A percentile compares a stretch with the other conserved stretches of the same genome.
phyloP scores from a whole-genome alignment of 2,888 invertebrate species.

The Selenia dentaria region DNA sequence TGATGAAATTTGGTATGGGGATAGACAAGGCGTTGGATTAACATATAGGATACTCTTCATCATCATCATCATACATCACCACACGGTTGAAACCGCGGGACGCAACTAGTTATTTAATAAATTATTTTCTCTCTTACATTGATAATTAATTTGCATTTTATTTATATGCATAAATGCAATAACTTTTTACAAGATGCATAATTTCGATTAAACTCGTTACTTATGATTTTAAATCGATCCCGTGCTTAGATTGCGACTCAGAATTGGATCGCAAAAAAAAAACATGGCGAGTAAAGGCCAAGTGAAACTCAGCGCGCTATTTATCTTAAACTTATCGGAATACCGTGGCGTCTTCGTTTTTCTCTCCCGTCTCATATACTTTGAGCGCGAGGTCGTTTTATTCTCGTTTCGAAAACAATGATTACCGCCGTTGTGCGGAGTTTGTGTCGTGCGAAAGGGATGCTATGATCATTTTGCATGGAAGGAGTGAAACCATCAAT shows the following conservation, averaged over 20 bases:
- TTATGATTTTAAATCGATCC: constrained; percentile 62
- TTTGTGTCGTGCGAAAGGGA: constrained; percentile 71
- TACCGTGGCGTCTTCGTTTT: constrained; percentile 70
- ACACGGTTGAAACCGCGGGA: too few relatives aligned
- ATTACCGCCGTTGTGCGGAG: constrained; percentile 69
- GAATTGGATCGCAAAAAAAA: constrained; percentile 60
- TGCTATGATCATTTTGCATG: constrained; percentile 76
- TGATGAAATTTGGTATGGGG: too few relatives aligned
- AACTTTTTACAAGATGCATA: constrained; percentile 38
- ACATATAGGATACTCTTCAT: too few relatives aligned
- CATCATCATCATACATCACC: too few relatives aligned
- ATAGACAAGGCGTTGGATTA: too few relatives aligned
- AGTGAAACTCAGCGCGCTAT: constrained; percentile 74
- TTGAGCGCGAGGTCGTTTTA: constrained; percentile 67
- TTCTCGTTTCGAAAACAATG: constrained; percentile 73
- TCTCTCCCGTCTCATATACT: constrained; percentile 69
- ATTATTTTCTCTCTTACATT: too few relatives aligned
- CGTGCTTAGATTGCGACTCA: constrained; percentile 54
- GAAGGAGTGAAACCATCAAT: constrained; percentile 79
- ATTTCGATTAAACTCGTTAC: constrained; percentile 48
- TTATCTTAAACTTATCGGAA: constrained; percentile 81
- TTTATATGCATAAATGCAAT: too few relatives aligned
- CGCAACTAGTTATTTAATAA: too few relatives aligned
- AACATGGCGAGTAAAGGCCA: constrained; percentile 54
- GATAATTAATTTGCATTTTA: too few relatives aligned